Percentiles rank a stretch among this genome's conserved stretches.
phyloP scores from a whole-genome alignment of 1,140 invertebrate genomes.

The Dendrolimus punctatus region DNA sequence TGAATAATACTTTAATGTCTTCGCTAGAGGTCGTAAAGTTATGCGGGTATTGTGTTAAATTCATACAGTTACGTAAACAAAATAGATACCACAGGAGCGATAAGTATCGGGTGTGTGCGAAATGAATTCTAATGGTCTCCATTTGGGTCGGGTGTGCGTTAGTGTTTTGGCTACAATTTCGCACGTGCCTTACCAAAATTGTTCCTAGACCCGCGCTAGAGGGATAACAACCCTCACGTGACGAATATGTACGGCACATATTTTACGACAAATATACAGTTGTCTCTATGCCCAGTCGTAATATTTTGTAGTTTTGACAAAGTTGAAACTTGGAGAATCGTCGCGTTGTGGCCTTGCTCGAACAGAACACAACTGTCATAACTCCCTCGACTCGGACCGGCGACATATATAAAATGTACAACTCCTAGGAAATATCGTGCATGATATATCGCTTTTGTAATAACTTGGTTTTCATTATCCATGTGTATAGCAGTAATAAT shows the following conservation, averaged over 20 bases:
- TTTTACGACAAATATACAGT: too few relatives aligned
- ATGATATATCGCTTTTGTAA: slow-evolving; percentile 36
- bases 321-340: too few relatives aligned
- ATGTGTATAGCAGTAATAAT: neutral
- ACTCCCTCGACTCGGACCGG: slow-evolving; percentile 9
- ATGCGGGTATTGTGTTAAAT: slow-evolving; percentile 4
- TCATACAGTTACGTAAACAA: slow-evolving; percentile 1
- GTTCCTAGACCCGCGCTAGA: too few relatives aligned
- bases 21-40: slow-evolving; percentile 9
- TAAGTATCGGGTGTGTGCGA: slow-evolving; percentile 2
- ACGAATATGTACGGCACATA: too few relatives aligned
- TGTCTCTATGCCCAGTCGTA: too few relatives aligned
- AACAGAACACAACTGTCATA: too few relatives aligned
- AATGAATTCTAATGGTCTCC: slow-evolving; percentile 4
- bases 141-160: neutral
- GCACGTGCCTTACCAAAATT: too few relatives aligned
- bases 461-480: neutral
- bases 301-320: too few relatives aligned
- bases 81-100: slow-evolving; percentile 1
- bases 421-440: slow-evolving; percentile 22
- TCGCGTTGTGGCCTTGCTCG: too few relatives aligned
- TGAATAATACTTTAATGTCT: slow-evolving; percentile 11
- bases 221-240: too few relatives aligned
- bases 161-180: too few relatives aligned
- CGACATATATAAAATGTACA: slow-evolving; percentile 37